A percentile compares a stretch with the other conserved stretches of the same genome.
phyloP scores from a whole-genome alignment of 2,797 vertebrate species.

The Takifugu ocellatus region DNA sequence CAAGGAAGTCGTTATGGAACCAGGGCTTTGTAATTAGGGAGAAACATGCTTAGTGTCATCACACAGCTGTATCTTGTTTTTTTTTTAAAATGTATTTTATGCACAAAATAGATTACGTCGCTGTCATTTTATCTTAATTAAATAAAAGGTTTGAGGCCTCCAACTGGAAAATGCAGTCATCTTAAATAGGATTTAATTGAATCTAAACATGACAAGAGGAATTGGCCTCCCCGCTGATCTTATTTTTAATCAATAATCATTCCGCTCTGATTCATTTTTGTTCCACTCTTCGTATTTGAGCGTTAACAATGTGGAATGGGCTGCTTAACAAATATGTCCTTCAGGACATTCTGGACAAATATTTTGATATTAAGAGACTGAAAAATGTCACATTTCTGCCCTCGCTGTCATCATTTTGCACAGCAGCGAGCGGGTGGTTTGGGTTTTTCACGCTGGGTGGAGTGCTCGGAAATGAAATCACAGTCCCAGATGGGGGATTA shows the following conservation, averaged over 20 bases:
- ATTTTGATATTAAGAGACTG: constrained; percentile 6
- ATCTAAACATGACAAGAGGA: constrained; percentile 37
- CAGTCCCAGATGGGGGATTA: constrained; percentile 46
- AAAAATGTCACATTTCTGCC: constrained; percentile 10
- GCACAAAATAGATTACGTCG: background rate
- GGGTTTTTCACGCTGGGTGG: constrained; percentile 8
- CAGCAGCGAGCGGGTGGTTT: constrained; percentile 14
- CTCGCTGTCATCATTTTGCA: constrained; percentile 12
- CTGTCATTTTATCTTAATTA: background rate
- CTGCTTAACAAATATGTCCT: constrained; percentile 3
- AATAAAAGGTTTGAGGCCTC: background rate
- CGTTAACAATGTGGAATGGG: constrained; percentile 15
- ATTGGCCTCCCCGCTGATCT: constrained; percentile 36
- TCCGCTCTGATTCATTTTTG: constrained; percentile 23
- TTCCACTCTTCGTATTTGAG: background rate
- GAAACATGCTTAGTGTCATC: constrained; percentile 8
- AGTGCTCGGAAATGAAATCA: constrained; percentile 35
- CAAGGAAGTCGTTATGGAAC: constrained; percentile 26
- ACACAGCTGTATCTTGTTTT: background rate
- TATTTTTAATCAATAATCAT: constrained; percentile 39
- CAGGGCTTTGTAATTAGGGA: constrained; percentile 1
- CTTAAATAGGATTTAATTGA: constrained; percentile 41
- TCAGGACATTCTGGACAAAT: constrained; percentile 17
- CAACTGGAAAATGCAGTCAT: constrained; percentile 2
- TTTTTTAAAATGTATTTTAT: background rate